Base-by-base conservation (phyloP, 2,113 vertebrate species). In the Heloderma charlesbogerti region DNA sequence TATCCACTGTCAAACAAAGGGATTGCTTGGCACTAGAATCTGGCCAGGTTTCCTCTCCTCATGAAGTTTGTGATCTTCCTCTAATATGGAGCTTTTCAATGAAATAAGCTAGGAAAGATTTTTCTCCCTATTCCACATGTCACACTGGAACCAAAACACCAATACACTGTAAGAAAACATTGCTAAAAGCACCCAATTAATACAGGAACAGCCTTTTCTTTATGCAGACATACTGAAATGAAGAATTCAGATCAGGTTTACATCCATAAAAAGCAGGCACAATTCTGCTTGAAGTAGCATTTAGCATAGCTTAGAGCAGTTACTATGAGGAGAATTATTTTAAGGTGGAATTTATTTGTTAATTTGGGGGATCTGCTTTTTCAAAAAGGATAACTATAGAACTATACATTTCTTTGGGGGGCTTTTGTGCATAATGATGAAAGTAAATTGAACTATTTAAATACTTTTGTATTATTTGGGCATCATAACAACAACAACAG, bases 1-100 rank as follows among this genome's bases (percentile, higher is more conserved):
- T 3, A 89, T 90, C 54, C 88, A 80, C 82, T 88, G n/a, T 87
- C 90, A 94, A 94, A 91, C n/a, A 95, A 95, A 95, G 84, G 37
- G 63, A 69, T 88, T 67, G 1, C 84, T 71, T 94, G 85, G 57
- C 45, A 87, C 84, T 69, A 7, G 0, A 90, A 63, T 22, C 90
- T 90, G 90, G 92, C 88, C 87, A 43, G 89, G 90, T 10, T n/a
- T 86, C 0, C 72, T 78, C 93, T 84, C 67, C 89, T 92, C 72
- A 40, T 94, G 86, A 63, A n/a, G 31, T 88, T 37, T 91, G 57
- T 90, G 82, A 90, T 93, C 34, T 69, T 93, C 91, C 90, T 91
- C 71, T 92, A 92, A 89, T 91, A 79, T 74, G 78, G 79, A 94
- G 51, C 88, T 92, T 93, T 92, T 92, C 29, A 9, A 80, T 93